Base-by-base conservation (phyloP, 2,113 vertebrate genomes). In the Micronisus gabar region DNA sequence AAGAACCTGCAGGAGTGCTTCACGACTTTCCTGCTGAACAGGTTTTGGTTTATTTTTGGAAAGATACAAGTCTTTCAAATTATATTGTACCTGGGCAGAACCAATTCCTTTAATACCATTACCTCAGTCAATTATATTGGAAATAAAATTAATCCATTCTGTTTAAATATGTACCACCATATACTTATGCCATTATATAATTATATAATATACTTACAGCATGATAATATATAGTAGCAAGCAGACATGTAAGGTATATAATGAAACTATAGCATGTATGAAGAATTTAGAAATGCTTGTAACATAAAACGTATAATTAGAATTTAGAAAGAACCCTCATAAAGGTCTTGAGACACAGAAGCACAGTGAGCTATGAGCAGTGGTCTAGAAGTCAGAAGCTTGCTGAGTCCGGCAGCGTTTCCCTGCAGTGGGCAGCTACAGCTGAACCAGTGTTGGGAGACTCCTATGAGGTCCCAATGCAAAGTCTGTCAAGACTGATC, bases 221-320 rank as follows among this genome's bases (percentile, higher is more conserved):
- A 65, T 55, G 15, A 47, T 48, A 80, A 62, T 58, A 59, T 8
- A 52, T 15, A 88, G 52, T 63, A 88, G 62, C 11, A 81, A 71
- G 19, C 18, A 73, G 18, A 9, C 11, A 56, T n/a, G 29, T 73
- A 65, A 83, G 53, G 47, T 34, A 45, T 2, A 50, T 19, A 62
- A 73, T 13, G 7, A 18, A 91, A 88, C 8, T 38, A 36, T 7
- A 85, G 7, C 3, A 1, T 16, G 10, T 50, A 36, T 36, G 61
- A 95, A 82, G 15, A 41, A 53, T 56, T 81, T 74, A 65, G 36
- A 93, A 90, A 66, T 40, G 8, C 7, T 15, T 74, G 12, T 52
- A 81, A 70, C 0, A 2, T 29, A 55, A 82, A 58, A 40, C 0
- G 3, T 27, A 30, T 9, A 47, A 75, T 76, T 80, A 3, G 3